Base-by-base conservation (phyloP, 2,888 invertebrate species). In the Xanthia togata region DNA sequence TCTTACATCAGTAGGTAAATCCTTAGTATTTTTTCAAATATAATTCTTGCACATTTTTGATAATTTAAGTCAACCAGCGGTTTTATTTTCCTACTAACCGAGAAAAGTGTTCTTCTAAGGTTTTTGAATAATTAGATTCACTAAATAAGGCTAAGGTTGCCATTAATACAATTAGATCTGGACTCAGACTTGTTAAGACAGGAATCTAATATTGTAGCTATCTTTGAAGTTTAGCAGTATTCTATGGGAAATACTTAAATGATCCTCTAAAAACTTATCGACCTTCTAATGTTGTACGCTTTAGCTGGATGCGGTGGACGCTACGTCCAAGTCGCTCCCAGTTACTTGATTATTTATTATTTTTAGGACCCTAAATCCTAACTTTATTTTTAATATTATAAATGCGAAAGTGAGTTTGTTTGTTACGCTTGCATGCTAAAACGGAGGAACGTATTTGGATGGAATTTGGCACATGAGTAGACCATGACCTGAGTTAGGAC, bases 71-170 rank as follows among this genome's bases (percentile, higher is more conserved):
- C 35, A 47, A 65, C 2, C 20, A 20, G 35, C n/a, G 35, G 12
- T 65, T 12, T n/a, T n/a, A 47, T 65, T n/a, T 70, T 12, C 4
- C 23, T 31, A 47, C 26, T 4, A 31, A 67, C 23, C 20, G 4
- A 47, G 31, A 67, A 67, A 50, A 47, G 23, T 23, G 47, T 67
- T 67, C n/a, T 65, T 9, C 4, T 31, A 44, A 35, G 1, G 35
- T 38, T 67, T n/a, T 71, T 47, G n/a, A 20, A 6, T 23, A 65
- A 70, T 65, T 47, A 20, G 20, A 47, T 67, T 47, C 47, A 47
- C 47, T 47, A 68, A 65, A 47, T 47, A 14, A 47, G 50, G 26
- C 20, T 50, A 38, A 38, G 50, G 35, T 50, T 38, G 35, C 26
- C 26, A 38, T 50, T 38, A 20, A 67, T n/a, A 71, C 35, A 68